These are phyloP conservation scores for Crepidodera aurea DNA, from an alignment of 2,888 invertebrate genomes.

Conservation along the genomic window DNA sequence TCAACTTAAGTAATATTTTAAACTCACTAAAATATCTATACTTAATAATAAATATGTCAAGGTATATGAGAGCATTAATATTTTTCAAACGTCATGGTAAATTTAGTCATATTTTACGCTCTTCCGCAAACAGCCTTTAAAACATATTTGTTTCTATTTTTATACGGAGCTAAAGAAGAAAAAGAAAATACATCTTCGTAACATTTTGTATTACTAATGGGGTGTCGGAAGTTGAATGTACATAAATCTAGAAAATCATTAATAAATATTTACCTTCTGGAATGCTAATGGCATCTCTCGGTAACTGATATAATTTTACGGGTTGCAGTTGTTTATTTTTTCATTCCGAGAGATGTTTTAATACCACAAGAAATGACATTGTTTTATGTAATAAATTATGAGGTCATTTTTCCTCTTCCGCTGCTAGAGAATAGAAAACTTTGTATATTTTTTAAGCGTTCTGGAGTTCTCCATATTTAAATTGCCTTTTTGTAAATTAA, in stretches of 20 bases:
- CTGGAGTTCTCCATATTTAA: too few relatives aligned
- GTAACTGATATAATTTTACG: conserved; percentile 5
- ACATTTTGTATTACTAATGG: conserved; percentile 26
- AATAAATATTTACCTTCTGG: conserved; percentile 23
- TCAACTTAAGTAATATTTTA: too few relatives aligned
- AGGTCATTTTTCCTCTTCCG: too few relatives aligned
- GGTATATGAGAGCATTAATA: not conserved
- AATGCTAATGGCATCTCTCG: conserved; percentile 10
- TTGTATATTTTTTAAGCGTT: too few relatives aligned
- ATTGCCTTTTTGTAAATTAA: too few relatives aligned
- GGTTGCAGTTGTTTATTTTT: not conserved
- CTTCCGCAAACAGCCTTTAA: conserved; percentile 17
- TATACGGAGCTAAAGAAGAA: conserved; percentile 5
- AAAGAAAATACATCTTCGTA: conserved; percentile 11
- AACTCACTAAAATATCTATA: too few relatives aligned
- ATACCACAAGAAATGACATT: not conserved
- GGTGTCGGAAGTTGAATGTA: conserved; percentile 24
- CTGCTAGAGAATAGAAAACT: too few relatives aligned
- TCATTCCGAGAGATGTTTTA: too few relatives aligned
- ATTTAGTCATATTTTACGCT: conserved; percentile 20
- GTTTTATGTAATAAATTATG: too few relatives aligned
- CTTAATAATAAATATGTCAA: not conserved
- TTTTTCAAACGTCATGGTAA: conserved; percentile 5
- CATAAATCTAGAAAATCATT: conserved; percentile 25
- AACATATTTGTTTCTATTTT: conserved; percentile 29